Evolutionary conservation across 2,888 invertebrate genomes (phyloP).

Genomic region (Aricia artaxerxes): DNA sequence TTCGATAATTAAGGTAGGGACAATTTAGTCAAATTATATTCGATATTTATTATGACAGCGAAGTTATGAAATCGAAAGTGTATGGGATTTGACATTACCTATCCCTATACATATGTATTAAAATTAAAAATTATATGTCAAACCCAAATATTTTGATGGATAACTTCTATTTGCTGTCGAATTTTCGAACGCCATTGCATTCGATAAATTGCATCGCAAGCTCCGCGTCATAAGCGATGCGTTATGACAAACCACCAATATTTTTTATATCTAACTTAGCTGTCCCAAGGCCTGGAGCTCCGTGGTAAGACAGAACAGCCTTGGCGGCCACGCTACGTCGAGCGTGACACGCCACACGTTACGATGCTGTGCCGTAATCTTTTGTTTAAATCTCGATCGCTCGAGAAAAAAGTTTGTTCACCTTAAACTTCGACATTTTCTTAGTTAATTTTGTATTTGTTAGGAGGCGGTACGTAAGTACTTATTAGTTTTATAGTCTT

Average conservation of each 20-base stretch:
- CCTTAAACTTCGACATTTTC: background rate
- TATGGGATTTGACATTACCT: background rate
- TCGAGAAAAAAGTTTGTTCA: conserved; percentile 1
- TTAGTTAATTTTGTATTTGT: background rate
- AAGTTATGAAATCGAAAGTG: too few relatives aligned
- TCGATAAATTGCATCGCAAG: background rate
- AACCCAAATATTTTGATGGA: too few relatives aligned
- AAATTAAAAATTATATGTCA: too few relatives aligned
- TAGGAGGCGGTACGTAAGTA: background rate
- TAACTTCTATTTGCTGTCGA: too few relatives aligned
- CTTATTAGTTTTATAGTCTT: background rate
- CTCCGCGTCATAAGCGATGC: background rate
- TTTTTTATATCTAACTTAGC: background rate
- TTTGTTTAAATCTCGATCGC: conserved; percentile 34
- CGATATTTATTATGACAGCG: too few relatives aligned
- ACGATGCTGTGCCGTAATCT: conserved; percentile 38
- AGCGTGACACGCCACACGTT: conserved; percentile 66
- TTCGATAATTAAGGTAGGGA: background rate
- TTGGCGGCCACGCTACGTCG: conserved; percentile 70
- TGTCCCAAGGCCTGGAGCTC: conserved; percentile 40
- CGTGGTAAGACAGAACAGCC: conserved; percentile 59
- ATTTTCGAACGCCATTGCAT: too few relatives aligned
- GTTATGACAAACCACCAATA: background rate
- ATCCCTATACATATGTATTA: too few relatives aligned
- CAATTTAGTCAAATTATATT: too few relatives aligned